Percentiles rank a stretch among this genome's conserved stretches.
phyloP scores from a whole-genome alignment of 2,888 invertebrate genomes.

The Drosophila cognata region DNA sequence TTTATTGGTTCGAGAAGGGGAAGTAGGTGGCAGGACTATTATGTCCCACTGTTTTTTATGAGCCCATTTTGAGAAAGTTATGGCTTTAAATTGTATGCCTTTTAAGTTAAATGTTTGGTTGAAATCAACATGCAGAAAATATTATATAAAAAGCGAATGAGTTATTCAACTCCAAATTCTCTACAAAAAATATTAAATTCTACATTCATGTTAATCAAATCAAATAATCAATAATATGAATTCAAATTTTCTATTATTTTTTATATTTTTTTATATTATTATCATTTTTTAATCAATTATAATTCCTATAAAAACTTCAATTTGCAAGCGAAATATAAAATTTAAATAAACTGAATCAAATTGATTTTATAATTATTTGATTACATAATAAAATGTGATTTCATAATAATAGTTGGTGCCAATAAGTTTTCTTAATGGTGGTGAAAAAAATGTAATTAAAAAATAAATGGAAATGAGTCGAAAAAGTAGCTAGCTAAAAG shows the following conservation, averaged over 20 bases:
- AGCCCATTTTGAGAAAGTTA: not conserved
- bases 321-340: no score
- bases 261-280: no score
- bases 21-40: slow-evolving; percentile 6
- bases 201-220: not conserved
- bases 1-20: slow-evolving; percentile 32
- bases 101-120: not conserved
- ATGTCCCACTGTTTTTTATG: slow-evolving; percentile 14
- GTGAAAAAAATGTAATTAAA: not conserved
- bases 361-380: not conserved
- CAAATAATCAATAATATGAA: not conserved
- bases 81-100: not conserved
- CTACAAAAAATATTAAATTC: not conserved
- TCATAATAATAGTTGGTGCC: not conserved
- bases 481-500: not conserved
- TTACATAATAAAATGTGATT: not conserved
- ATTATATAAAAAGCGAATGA: not conserved
- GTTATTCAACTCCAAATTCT: not conserved
- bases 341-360: not conserved
- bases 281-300: not conserved
- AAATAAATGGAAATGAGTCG: not conserved
- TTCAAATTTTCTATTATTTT: not conserved
- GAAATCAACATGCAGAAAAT: not conserved
- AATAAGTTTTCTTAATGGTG: not conserved
- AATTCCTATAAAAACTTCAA: not conserved